Evolutionary conservation across 2,113 vertebrate genomes (phyloP).

Genomic region (Eudorcas thomsonii): DNA sequence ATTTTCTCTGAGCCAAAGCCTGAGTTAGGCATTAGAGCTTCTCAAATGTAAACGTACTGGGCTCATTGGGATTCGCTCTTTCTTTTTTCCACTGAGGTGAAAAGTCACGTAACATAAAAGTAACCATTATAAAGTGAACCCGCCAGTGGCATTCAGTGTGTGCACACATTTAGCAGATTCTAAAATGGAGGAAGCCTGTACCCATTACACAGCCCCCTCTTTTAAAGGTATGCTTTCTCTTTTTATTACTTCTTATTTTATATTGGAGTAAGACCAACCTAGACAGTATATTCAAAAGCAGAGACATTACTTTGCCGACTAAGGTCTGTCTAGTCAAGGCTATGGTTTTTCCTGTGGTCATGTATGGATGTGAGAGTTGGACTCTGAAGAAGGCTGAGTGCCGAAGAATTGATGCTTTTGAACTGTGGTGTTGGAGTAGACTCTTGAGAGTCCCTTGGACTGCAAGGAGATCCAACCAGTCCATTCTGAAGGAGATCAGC

Average conservation of each 20-base stretch:
- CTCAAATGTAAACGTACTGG: slow-evolving; percentile 21
- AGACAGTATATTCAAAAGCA: too few relatives aligned
- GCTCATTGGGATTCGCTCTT: slow-evolving; percentile 13
- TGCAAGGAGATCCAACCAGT: too few relatives aligned
- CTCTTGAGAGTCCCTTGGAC: too few relatives aligned
- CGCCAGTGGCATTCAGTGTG: neutral
- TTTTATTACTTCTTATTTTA: neutral
- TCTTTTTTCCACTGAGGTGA: neutral
- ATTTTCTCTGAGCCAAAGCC: slow-evolving; percentile 47
- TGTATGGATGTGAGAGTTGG: too few relatives aligned
- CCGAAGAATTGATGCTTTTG: too few relatives aligned
- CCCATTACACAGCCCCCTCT: neutral
- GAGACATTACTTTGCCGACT: too few relatives aligned
- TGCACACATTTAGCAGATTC: neutral
- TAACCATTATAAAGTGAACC: neutral
- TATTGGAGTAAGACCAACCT: neutral
- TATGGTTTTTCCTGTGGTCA: too few relatives aligned
- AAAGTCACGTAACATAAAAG: neutral
- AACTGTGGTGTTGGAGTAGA: too few relatives aligned
- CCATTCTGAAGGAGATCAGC: too few relatives aligned
- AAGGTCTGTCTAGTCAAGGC: too few relatives aligned
- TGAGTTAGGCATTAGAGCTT: slow-evolving; percentile 48
- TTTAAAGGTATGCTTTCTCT: neutral
- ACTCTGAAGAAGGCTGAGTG: too few relatives aligned
- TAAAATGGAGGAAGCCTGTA: neutral